Evolutionary conservation across 2,888 invertebrate species (phyloP).

Genomic region (Hypercompe scribonia): DNA sequence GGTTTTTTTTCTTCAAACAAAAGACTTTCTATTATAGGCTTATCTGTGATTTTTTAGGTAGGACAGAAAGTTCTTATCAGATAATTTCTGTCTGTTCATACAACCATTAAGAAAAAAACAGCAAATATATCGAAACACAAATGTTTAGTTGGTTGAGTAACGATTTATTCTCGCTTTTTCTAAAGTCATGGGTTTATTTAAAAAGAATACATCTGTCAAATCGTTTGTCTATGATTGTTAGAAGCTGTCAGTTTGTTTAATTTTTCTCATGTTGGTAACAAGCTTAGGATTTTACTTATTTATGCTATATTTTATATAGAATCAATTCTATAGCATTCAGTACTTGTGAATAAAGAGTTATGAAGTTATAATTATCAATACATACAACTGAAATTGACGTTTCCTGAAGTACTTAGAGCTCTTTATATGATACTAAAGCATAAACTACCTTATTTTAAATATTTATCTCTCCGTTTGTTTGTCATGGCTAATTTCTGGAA

Average conservation of each 20-base stretch:
- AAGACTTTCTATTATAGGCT: slow-evolving; percentile 1
- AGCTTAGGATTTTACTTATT: background rate
- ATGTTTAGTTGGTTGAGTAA: slow-evolving; percentile 24
- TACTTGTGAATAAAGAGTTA: too few species aligned
- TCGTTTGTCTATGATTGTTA: slow-evolving; percentile 21
- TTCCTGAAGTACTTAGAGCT: too few species aligned
- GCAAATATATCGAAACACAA: slow-evolving; percentile 30
- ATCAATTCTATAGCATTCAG: too few species aligned
- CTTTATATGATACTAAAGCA: too few species aligned
- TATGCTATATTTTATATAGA: too few species aligned
- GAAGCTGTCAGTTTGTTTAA: slow-evolving; percentile 23
- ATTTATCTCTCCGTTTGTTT: too few species aligned
- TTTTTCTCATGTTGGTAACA: background rate
- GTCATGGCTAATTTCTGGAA: too few species aligned
- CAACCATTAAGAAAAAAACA: slow-evolving; percentile 17
- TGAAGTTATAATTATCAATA: too few species aligned
- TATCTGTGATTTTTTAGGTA: slow-evolving; percentile 5
- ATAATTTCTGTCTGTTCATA: slow-evolving; percentile 10
- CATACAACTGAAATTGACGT: too few species aligned
- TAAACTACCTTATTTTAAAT: too few species aligned
- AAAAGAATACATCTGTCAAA: slow-evolving; percentile 24
- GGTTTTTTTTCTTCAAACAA: background rate
- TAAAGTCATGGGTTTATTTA: slow-evolving; percentile 32
- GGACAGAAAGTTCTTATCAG: slow-evolving; percentile 13
- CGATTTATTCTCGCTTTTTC: slow-evolving; percentile 39